Evolutionary conservation across 2,113 vertebrate species (phyloP).

Genomic region (Cinclus mexicanus): DNA sequence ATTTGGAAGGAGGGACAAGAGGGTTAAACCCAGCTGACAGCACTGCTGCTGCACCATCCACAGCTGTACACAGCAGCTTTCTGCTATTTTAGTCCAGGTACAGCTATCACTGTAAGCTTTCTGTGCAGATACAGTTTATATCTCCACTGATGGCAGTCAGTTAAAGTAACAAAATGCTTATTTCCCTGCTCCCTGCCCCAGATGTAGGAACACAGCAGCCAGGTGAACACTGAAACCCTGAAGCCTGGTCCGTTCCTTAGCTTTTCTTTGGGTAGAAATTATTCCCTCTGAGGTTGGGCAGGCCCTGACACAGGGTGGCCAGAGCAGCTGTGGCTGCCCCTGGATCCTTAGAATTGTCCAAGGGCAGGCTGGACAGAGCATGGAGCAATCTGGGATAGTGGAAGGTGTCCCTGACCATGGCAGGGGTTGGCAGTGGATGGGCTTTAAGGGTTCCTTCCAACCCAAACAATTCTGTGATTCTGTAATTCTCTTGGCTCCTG

Average conservation of each 20-base stretch:
- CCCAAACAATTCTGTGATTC: neutral
- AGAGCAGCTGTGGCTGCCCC: neutral
- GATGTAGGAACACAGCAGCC: neutral
- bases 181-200: neutral
- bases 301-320: neutral
- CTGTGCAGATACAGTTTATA: neutral
- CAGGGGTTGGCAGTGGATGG: fast-evolving
- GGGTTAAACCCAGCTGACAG: neutral
- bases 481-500: neutral
- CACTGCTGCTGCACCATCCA: fast-evolving
- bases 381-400: fast-evolving
- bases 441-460: neutral
- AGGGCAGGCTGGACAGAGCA: neutral
- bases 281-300: fast-evolving
- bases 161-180: neutral
- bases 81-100: neutral
- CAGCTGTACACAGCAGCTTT: neutral
- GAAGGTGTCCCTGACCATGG: neutral
- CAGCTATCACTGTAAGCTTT: neutral
- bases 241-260: neutral
- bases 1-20: neutral
- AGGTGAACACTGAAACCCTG: neutral
- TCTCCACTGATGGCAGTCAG: neutral
- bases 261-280: neutral
- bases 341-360: neutral